Evolutionary conservation across 2,797 vertebrate species (phyloP).

Genomic region (Gastrophryne carolinensis): DNA sequence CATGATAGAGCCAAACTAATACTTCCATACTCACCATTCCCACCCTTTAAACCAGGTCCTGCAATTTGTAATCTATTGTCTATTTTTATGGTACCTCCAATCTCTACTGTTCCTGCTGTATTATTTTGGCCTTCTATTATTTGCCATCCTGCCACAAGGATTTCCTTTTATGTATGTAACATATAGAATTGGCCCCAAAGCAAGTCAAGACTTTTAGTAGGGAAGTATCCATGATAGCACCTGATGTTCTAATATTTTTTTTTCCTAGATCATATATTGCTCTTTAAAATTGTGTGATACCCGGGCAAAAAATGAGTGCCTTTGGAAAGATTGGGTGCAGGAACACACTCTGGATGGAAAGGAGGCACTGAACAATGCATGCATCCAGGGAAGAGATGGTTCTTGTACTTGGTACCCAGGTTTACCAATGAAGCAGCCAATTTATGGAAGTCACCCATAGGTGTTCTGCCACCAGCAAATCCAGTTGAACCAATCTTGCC

Average conservation of each 20-base stretch:
- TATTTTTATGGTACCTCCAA: too few species aligned
- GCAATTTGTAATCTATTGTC: too few species aligned
- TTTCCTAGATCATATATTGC: constrained; percentile 84
- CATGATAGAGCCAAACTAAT: too few species aligned
- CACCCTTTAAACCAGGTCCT: too few species aligned
- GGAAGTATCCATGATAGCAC: too few species aligned
- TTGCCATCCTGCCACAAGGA: too few species aligned
- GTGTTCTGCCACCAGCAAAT: neutral
- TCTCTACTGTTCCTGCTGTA: too few species aligned
- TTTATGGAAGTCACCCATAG: constrained; percentile 86
- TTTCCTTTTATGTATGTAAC: too few species aligned
- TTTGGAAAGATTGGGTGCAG: constrained; percentile 89
- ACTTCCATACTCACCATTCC: too few species aligned
- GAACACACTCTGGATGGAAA: constrained; percentile 80
- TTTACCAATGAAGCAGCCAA: constrained; percentile 80
- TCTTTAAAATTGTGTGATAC: constrained; percentile 77
- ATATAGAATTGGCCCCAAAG: too few species aligned
- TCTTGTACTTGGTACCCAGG: constrained; percentile 88
- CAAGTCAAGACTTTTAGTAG: too few species aligned
- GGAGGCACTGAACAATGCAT: constrained; percentile 85
- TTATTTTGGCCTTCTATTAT: too few species aligned
- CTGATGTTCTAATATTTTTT: neutral
- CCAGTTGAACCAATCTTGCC: neutral
- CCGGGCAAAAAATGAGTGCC: constrained; percentile 79
- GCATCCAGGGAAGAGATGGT: constrained; percentile 80